phyloP scores from a whole-genome alignment of 2,888 invertebrate species.

The Cheilosia vernalis region DNA sequence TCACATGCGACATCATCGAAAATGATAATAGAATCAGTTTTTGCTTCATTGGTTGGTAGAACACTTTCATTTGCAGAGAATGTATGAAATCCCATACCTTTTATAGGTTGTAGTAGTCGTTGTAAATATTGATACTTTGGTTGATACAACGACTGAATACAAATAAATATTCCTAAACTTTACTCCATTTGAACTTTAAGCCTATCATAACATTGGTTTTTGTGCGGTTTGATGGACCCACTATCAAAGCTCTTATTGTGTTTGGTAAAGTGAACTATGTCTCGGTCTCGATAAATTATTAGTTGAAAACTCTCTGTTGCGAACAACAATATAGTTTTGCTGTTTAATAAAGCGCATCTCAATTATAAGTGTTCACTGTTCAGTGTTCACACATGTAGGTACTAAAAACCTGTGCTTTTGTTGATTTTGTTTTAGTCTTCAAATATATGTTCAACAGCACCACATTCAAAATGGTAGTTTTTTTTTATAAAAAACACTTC shows the following conservation, averaged over 20 bases:
- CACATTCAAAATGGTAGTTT: no score
- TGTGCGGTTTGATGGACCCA: conserved; percentile 80
- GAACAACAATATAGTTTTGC: conserved; percentile 9
- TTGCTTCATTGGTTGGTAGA: no score
- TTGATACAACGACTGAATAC: conserved; percentile 78
- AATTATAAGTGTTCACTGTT: no score
- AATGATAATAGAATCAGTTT: conserved; percentile 78
- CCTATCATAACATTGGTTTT: conserved; percentile 80
- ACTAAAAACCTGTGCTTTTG: no score
- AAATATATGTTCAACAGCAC: no score
- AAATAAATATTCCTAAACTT: conserved; percentile 81
- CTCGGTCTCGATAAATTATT: conserved; percentile 21
- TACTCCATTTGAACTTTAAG: conserved; percentile 79
- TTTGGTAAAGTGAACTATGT: conserved; percentile 78
- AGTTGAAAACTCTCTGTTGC: conserved; percentile 14
- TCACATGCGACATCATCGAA: conserved; percentile 81
- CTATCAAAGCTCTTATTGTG: conserved; percentile 76
- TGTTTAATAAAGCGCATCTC: conserved; percentile 56
- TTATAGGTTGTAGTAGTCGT: no score
- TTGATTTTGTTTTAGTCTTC: no score
- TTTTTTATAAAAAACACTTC: no score
- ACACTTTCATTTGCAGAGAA: conserved; percentile 55
- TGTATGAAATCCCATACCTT: conserved; percentile 45
- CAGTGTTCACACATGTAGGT: not conserved
- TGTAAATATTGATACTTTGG: conserved; percentile 39